Conservation (phyloP, 2,113 vertebrate genomes). For the Etia nguti region DNA sequence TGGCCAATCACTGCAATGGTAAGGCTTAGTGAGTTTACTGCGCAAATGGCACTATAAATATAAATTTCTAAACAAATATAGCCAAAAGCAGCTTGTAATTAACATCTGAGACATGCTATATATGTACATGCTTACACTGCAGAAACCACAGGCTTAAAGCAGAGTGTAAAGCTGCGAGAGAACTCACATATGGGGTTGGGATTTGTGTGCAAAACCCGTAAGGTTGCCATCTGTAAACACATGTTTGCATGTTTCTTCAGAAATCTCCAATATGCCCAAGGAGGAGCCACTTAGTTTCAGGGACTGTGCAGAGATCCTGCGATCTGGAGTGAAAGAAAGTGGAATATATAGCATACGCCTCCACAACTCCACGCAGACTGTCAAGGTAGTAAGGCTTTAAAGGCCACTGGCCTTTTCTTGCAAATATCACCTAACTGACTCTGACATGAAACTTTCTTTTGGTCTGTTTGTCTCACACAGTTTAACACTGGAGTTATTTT, state of each 20-base stretch:
- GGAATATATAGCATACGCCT: conserved; percentile 73
- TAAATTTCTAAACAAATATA: background rate
- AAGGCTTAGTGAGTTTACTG: background rate
- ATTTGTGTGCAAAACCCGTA: conserved; percentile 10
- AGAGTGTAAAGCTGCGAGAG: background rate
- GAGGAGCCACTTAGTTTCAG: conserved; percentile 59
- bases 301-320: conserved; percentile 76
- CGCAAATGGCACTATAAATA: background rate
- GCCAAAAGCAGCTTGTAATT: conserved; percentile 1
- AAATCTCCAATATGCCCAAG: conserved; percentile 54
- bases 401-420: conserved; percentile 45
- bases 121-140: background rate
- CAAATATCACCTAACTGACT: conserved; percentile 46
- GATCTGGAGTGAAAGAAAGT: conserved; percentile 68
- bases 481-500: background rate
- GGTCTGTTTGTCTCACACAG: background rate
- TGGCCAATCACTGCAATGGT: conserved; percentile 75
- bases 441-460: conserved; percentile 16
- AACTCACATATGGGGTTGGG: conserved; percentile 8
- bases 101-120: background rate
- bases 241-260: conserved; percentile 47
- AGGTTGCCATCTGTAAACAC: conserved; percentile 12
- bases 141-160: background rate
- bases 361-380: conserved; percentile 68
- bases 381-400: conserved; percentile 65